Evolutionary conservation across 2,797 vertebrate genomes (phyloP).

Genomic region (Falco cherrug): DNA sequence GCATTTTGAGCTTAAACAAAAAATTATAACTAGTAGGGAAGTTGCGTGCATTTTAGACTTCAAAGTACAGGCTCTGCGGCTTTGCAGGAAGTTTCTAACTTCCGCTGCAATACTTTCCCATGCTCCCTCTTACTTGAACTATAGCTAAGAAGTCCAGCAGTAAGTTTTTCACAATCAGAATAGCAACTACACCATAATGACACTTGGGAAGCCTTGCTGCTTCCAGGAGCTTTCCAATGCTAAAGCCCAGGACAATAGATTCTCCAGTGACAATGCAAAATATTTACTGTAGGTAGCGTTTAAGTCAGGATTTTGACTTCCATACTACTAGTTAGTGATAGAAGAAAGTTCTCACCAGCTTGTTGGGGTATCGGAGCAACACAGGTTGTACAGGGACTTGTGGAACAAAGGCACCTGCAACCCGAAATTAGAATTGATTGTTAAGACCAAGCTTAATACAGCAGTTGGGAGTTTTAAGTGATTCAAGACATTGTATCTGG

Average conservation of each 20-base stretch:
- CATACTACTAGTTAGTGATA: background rate
- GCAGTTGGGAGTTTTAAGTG: background rate
- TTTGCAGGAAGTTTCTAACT: constrained; percentile 28
- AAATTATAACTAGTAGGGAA: background rate
- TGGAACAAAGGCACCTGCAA: constrained; percentile 92
- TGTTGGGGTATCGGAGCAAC: constrained; percentile 91
- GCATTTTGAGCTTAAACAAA: background rate
- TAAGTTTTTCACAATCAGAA: background rate
- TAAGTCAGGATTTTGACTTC: background rate
- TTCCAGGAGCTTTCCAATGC: background rate
- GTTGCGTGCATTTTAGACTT: background rate
- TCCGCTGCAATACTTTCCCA: background rate
- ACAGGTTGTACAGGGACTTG: constrained; percentile 92
- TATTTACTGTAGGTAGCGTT: background rate
- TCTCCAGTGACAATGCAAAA: background rate
- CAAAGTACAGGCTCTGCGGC: background rate
- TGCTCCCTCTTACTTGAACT: background rate
- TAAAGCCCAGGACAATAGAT: background rate
- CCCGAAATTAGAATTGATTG: background rate
- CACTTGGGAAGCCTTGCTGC: background rate
- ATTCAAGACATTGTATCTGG: background rate
- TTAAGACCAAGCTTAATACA: background rate
- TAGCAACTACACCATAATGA: background rate
- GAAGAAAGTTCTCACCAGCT: constrained; percentile 77
- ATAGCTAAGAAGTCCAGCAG: background rate